Base-by-base conservation (phyloP, 2,113 vertebrate genomes). In the Noturus placidus region DNA sequence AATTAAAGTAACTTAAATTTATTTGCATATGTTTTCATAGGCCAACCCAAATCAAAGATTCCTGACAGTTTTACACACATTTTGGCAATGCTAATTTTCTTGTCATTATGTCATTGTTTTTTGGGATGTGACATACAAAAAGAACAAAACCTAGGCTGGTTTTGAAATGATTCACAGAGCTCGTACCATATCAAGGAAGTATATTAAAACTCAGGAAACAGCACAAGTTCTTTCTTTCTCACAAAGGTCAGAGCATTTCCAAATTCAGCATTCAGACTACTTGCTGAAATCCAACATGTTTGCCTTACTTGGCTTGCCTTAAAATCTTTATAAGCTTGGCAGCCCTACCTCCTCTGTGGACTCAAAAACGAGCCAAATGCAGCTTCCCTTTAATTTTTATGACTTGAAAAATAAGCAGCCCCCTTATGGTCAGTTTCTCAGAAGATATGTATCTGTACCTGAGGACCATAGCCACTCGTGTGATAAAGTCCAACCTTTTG, bases 211-310 rank as follows among this genome's bases (percentile, higher is more conserved):
- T 54, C 15, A 46, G 50, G 33, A 86, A 83, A 61, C 77, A 4
- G 17, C 52, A 42, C 50, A 59, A 46, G 72, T 17, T 85, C 65
- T 86, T 81, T 61, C 33, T 35, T 59, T 59, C 76, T 88, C 61
- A 83, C 54, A 85, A 83, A 85, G 83, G 86, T 90, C 59, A 87
- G 65, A 78, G 19, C 4, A 78, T 83, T 77, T 88, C 82, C 86
- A 84, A 84, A 52, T 20, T 46, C 69, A 38, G 65, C 69, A 46
- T 84, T 78, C 57, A 65, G 61, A 83, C 85, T 42, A 27, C 54
- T 80, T 30, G 35, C 72, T n/a, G 57, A 65, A 74, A 84, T 86
- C 33, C 30, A n/a, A 82, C 76, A 83, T 70, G 72, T 69, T 63
- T n/a, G 59, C 74, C 65, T 89, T 76, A 33, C n/a, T 86, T 79